A percentile compares a stretch with the other conserved stretches of the same genome.
These are phyloP conservation scores for Leucozona laternaria DNA, from an alignment of 2,888 invertebrate genomes.

Conservation along the genomic window DNA sequence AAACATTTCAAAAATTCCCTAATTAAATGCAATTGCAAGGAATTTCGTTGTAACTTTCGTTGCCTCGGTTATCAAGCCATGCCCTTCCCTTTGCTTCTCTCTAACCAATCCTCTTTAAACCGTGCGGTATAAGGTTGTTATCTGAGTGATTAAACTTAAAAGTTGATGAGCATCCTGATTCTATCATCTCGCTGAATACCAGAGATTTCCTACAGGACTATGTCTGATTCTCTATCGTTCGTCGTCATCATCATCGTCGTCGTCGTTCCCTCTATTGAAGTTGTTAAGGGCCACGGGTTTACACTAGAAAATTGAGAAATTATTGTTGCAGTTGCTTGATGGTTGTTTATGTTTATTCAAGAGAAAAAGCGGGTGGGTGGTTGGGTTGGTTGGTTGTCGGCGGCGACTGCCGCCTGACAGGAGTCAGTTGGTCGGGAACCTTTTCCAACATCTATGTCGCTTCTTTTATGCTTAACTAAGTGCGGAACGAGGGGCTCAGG, in stretches of 20 bases:
- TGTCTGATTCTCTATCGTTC: background rate
- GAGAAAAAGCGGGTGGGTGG: background rate
- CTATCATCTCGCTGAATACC: constrained; percentile 52
- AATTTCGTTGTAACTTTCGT: constrained; percentile 36
- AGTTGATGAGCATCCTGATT: constrained; percentile 72
- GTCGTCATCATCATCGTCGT: background rate
- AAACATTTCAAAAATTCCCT: constrained; percentile 61
- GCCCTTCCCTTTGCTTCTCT: too few species aligned
- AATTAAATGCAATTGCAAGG: constrained; percentile 61
- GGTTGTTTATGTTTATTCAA: constrained; percentile 26
- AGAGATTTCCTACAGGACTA: constrained; percentile 34
- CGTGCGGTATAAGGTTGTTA: constrained; percentile 57
- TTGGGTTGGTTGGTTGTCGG: too few species aligned
- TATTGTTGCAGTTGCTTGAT: constrained; percentile 25
- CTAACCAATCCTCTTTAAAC: constrained; percentile 15
- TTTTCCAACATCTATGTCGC: constrained; percentile 41
- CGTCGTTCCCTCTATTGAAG: background rate
- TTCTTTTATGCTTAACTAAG: constrained; percentile 36
- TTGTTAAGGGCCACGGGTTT: constrained; percentile 14
- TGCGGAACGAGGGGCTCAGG: too few species aligned
- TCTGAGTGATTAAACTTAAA: constrained; percentile 66
- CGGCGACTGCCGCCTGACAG: constrained; percentile 37
- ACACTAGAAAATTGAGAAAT: constrained; percentile 14
- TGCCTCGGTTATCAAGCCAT: background rate
- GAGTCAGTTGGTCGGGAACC: constrained; percentile 64